A percentile compares a stretch with the other conserved stretches of the same genome.
These are phyloP conservation scores for Paracentrotus lividus DNA, from an alignment of 53 echinoderm and acorn worm genomes.

Conservation along the genomic window DNA sequence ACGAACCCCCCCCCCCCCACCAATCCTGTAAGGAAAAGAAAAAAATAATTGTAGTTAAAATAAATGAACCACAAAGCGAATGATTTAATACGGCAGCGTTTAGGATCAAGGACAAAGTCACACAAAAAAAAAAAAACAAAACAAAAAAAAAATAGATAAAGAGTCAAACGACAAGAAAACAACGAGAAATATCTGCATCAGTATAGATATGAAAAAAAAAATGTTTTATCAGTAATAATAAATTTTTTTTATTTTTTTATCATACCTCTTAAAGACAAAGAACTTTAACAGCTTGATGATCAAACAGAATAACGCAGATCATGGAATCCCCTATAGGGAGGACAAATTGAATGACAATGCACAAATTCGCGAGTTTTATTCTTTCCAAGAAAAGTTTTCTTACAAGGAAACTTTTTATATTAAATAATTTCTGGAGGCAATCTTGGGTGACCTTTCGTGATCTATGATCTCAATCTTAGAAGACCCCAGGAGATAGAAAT, in stretches of 20 bases:
- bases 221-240: too few species aligned
- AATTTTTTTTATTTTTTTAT: not conserved
- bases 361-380: not conserved
- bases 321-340: not conserved
- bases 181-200: too few species aligned
- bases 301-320: not conserved
- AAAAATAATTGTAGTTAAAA: not conserved
- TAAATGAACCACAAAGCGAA: too few species aligned
- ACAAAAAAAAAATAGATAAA: not conserved
- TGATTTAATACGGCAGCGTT: too few species aligned
- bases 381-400: not conserved
- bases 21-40: too few species aligned
- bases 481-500: not conserved
- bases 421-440: not conserved
- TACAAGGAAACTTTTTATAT: not conserved
- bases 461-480: not conserved
- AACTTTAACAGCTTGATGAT: not conserved
- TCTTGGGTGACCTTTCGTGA: not conserved
- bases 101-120: too few species aligned
- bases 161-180: not conserved
- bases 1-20: not conserved
- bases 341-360: conserved; percentile 5
- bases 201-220: too few species aligned
- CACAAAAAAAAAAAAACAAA: too few species aligned
- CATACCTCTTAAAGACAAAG: too few species aligned